Conservation (phyloP, 2,113 vertebrate species). For the Channa maculata region DNA sequence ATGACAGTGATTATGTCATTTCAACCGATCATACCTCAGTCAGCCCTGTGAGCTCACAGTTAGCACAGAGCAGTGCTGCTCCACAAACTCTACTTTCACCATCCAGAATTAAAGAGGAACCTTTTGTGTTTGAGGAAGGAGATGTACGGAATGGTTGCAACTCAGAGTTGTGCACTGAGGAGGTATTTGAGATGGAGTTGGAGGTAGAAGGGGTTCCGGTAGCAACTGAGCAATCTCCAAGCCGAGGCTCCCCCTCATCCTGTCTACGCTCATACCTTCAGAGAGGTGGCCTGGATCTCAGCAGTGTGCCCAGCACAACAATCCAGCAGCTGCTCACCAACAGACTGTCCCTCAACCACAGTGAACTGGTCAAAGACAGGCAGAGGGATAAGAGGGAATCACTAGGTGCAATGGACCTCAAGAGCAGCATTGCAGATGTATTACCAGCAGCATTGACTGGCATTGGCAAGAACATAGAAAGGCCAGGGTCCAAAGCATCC, state of each 20-base stretch:
- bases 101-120: slow-evolving; percentile 90
- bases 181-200: slow-evolving; percentile 87
- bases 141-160: slow-evolving; percentile 81
- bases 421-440: slow-evolving; percentile 82
- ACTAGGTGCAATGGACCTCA: slow-evolving; percentile 88
- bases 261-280: slow-evolving; percentile 91
- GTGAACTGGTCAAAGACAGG: slow-evolving; percentile 59
- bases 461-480: slow-evolving; percentile 73
- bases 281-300: slow-evolving; percentile 86
- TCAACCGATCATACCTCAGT: slow-evolving; percentile 89
- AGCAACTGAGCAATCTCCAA: slow-evolving; percentile 83
- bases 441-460: slow-evolving; percentile 31
- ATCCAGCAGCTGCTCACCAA: slow-evolving; percentile 91
- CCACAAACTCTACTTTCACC: slow-evolving; percentile 74
- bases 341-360: slow-evolving; percentile 86
- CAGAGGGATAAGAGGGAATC: slow-evolving; percentile 84
- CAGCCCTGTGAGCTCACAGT: slow-evolving; percentile 76
- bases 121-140: slow-evolving; percentile 81
- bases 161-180: slow-evolving; percentile 88
- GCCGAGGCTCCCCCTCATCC: slow-evolving; percentile 82
- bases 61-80: slow-evolving; percentile 22
- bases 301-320: slow-evolving; percentile 53
- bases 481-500: slow-evolving; percentile 85
- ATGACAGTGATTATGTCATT: slow-evolving; percentile 38
- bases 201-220: slow-evolving; percentile 88